These are phyloP conservation scores for Sinocyclocheilus rhinocerous DNA, from an alignment of 2,113 vertebrate species.

Conservation along the genomic window DNA sequence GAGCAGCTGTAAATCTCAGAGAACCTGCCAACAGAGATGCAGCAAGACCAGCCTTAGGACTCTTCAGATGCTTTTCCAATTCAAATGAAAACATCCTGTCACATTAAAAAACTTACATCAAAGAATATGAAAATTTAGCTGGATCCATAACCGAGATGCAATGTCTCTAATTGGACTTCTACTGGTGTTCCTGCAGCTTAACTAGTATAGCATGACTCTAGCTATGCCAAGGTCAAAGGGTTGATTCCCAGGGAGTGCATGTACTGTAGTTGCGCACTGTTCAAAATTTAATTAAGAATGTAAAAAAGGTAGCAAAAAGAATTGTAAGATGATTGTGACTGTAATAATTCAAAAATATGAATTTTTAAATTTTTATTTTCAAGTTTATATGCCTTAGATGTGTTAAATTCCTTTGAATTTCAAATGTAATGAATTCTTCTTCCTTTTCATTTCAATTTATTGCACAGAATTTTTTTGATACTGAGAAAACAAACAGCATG, in stretches of 20 bases:
- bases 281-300: no score
- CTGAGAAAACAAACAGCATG: background rate
- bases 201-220: constrained; percentile 16
- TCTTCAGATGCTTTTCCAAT: constrained; percentile 24
- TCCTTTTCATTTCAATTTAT: background rate
- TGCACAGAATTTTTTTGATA: background rate
- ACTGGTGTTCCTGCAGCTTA: constrained; percentile 1
- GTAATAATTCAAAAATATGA: background rate
- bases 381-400: background rate
- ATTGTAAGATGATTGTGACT: background rate
- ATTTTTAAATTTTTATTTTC: background rate
- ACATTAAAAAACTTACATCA: background rate
- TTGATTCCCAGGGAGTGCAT: background rate
- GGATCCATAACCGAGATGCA: background rate
- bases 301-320: background rate
- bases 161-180: constrained; percentile 9
- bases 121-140: background rate
- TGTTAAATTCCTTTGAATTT: background rate
- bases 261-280: no score
- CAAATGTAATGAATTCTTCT: background rate
- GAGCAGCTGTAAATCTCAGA: constrained; percentile 59
- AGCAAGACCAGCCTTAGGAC: background rate
- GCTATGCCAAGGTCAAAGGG: background rate
- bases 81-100: constrained; percentile 6
- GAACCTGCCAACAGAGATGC: constrained; percentile 6